Base-by-base conservation (phyloP, 2,113 vertebrate species). In the Callipepla californica region DNA sequence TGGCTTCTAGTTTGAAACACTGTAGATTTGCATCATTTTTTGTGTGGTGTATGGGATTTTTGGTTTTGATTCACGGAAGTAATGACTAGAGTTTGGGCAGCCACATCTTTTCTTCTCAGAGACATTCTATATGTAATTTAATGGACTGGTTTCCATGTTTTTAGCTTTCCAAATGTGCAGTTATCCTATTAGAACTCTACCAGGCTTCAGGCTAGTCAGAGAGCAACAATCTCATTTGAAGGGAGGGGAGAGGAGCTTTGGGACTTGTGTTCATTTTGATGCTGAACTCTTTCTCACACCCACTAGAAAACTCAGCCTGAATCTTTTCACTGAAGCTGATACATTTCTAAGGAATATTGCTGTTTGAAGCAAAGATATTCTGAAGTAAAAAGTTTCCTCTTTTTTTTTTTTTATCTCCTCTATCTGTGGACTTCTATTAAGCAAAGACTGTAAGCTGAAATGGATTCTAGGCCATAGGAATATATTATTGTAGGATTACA, bases 201-300 rank as follows among this genome's bases (percentile, higher is more conserved):
- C 48, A 89, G 74, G 89, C 32, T 81, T 32, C 62, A 81, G 32
- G 18, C 78, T 95, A 86, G 81, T 92, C 81, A 87, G 87, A 87
- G 47, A 80, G 22, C 45, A 95, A 82, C 75, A 80, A 89, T 91
- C 87, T 92, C 57, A 59, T 85, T 74, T 85, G 32, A 88, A 95
- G 76, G 76, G 65, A 93, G 28, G 75, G 57, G 63, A 93, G 32
- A 86, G 93, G 85, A 95, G 91, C 74, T 96, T 82, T 87, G 96
- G 95, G 90, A 91, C 74, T 59, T 92, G 6, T 34, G 42, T 80
- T 83, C 87, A 75, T 73, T 92, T 91, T 93, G 79, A 61, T 91
- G 79, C 45, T 91, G 77, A 95, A 67, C 63, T 82, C 86, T 87
- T 94, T 95, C 94, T 87, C 89, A 93, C 75, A 89, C 81, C 80